These are phyloP conservation scores for Tineola bisselliella DNA, from an alignment of 2,888 invertebrate genomes.

Conservation along the genomic window DNA sequence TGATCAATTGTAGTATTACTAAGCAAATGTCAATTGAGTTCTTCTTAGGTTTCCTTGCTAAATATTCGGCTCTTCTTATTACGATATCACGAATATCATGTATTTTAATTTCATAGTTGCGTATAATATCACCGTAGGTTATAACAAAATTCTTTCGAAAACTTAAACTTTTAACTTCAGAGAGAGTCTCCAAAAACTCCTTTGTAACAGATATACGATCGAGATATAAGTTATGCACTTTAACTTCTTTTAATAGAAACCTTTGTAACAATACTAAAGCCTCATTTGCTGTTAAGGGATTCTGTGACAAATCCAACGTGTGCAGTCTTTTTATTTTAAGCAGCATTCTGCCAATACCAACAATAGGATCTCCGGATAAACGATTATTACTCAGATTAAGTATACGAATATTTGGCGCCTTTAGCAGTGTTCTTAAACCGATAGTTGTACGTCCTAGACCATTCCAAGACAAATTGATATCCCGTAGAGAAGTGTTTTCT, in stretches of 20 bases:
- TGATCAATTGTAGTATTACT: constrained; percentile 28
- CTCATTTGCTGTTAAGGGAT: constrained; percentile 35
- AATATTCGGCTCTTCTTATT: constrained; percentile 35
- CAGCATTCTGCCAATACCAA: constrained; percentile 23
- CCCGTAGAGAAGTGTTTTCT: constrained; percentile 30
- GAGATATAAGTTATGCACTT: constrained; percentile 31
- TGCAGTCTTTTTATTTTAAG: constrained; percentile 29
- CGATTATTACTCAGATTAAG: constrained; percentile 40
- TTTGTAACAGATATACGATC: constrained; percentile 34
- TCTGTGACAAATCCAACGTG: constrained; percentile 37
- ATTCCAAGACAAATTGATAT: constrained; percentile 43
- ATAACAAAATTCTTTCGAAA: constrained; percentile 26
- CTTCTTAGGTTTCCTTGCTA: constrained; percentile 30
- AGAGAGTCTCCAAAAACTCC: constrained; percentile 26
- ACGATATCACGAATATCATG: constrained; percentile 34
- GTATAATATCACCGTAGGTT: constrained; percentile 30
- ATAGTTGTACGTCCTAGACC: constrained; percentile 28
- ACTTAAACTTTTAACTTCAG: constrained; percentile 23
- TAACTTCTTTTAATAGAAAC: constrained; percentile 25
- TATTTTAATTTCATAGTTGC: constrained; percentile 20
- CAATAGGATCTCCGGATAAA: constrained; percentile 29
- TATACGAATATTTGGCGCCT: constrained; percentile 25
- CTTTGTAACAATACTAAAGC: constrained; percentile 29
- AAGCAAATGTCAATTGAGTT: constrained; percentile 32
- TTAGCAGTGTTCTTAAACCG: constrained; percentile 27